Evolutionary conservation across 1,140 invertebrate genomes (phyloP).

Genomic region (Adoxophyes honmai): DNA sequence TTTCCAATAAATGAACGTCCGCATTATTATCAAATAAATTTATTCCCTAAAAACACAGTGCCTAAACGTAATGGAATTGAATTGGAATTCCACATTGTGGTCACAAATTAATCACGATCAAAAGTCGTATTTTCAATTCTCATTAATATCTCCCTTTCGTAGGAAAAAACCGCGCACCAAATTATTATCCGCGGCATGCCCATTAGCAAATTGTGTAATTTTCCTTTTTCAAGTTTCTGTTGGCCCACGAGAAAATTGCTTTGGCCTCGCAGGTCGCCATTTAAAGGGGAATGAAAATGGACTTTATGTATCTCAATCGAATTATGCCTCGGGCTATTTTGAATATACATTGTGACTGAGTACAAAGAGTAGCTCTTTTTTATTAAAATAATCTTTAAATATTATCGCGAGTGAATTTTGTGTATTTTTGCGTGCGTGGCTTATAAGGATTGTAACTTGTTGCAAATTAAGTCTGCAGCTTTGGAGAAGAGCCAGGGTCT

Average conservation of each 20-base stretch:
- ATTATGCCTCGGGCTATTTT: slow-evolving; percentile 24
- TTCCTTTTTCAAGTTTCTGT: slow-evolving; percentile 68
- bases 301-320: slow-evolving; percentile 58
- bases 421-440: too few species aligned
- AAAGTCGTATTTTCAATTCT: slow-evolving; percentile 41
- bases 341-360: slow-evolving; percentile 4
- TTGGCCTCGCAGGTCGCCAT: slow-evolving; percentile 57
- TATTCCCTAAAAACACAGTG: too few species aligned
- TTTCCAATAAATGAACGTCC: too few species aligned
- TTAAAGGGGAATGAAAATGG: slow-evolving; percentile 61
- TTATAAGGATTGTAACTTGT: background rate
- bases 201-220: slow-evolving; percentile 72
- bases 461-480: slow-evolving; percentile 3
- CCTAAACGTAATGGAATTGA: too few species aligned
- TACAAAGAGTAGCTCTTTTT: too few species aligned
- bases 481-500: background rate
- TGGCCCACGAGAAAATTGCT: slow-evolving; percentile 63
- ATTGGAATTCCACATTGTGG: background rate
- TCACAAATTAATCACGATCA: background rate
- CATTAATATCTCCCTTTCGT: slow-evolving; percentile 39
- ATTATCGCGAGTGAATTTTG: too few species aligned
- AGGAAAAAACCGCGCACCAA: slow-evolving; percentile 48
- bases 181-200: slow-evolving; percentile 55
- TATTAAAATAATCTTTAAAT: too few species aligned
- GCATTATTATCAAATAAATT: too few species aligned